Percentiles rank a stretch among this genome's conserved stretches.
phyloP scores from a whole-genome alignment of 2,113 vertebrate genomes.

The Pollimyrus isidori region DNA sequence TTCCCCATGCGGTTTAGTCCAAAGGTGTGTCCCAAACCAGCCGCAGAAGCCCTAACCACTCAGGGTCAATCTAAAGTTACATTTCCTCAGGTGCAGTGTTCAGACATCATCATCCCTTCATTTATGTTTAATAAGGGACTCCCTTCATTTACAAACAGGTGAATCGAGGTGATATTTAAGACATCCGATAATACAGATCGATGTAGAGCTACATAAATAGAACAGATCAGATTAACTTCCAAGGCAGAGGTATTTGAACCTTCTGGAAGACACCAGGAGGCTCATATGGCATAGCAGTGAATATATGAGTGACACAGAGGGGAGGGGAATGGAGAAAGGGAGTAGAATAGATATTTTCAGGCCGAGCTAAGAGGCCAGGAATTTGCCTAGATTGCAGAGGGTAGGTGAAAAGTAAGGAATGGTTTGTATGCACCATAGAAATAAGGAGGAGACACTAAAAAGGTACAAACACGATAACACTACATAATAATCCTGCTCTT shows the following conservation, averaged over 20 bases:
- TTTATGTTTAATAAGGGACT: not conserved
- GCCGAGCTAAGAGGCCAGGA: not conserved
- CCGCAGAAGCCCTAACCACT: not conserved
- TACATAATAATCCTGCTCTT: not conserved
- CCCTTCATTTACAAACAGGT: not conserved
- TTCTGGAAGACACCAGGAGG: not conserved
- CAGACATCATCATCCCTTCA: not conserved
- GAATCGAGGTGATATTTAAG: constrained; percentile 3
- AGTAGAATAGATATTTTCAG: constrained; percentile 25
- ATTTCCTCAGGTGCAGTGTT: not conserved
- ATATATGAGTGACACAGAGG: constrained; percentile 21
- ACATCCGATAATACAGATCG: not conserved
- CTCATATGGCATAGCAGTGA: not conserved
- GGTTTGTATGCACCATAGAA: not conserved
- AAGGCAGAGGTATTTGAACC: not conserved
- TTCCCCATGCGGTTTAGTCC: not conserved
- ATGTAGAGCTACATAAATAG: not conserved
- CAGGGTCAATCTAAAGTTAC: not conserved
- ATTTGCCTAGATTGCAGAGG: not conserved
- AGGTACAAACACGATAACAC: not conserved
- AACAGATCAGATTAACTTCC: not conserved
- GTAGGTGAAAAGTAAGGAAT: not conserved
- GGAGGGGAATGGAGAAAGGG: not conserved
- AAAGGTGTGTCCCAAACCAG: not conserved
- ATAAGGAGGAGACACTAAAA: not conserved